Conservation (phyloP, 2,113 vertebrate genomes). For the Ranitomeya imitator region DNA sequence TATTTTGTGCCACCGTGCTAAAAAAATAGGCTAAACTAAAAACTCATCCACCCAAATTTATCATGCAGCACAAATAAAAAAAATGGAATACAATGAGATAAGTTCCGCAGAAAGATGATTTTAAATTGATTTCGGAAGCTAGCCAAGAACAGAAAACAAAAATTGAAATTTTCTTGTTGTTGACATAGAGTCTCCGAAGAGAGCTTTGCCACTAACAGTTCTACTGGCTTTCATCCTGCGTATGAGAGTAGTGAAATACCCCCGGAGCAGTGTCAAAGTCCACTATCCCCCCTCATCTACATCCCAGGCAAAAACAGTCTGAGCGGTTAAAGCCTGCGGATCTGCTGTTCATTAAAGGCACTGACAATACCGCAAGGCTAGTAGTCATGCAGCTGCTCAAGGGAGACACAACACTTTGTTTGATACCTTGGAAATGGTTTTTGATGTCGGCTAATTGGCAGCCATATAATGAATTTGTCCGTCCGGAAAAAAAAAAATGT, state of each 20-base stretch:
- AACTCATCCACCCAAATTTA: neutral
- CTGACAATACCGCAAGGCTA: conserved; percentile 35
- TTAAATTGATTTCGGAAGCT: conserved; percentile 13
- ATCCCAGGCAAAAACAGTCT: neutral
- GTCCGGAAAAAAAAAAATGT: conserved; percentile 38
- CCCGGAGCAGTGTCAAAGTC: conserved; percentile 10
- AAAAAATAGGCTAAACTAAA: neutral
- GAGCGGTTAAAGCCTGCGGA: conserved; percentile 2
- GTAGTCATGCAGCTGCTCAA: conserved; percentile 26
- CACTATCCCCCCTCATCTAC: neutral
- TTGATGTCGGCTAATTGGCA: conserved; percentile 45
- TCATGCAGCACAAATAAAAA: neutral
- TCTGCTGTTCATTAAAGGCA: conserved; percentile 13
- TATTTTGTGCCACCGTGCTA: neutral
- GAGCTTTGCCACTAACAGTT: neutral
- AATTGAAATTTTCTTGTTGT: neutral
- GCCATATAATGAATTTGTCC: conserved; percentile 47
- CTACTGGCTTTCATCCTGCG: neutral
- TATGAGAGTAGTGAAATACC: neutral
- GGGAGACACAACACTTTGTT: conserved; percentile 38
- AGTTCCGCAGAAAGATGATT: neutral
- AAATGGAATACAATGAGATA: neutral
- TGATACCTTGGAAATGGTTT: conserved; percentile 29
- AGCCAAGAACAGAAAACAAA: neutral
- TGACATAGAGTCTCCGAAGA: neutral